Evolutionary conservation across 2,113 vertebrate genomes (phyloP), one percentile per base, ranked within the genome.

Genomic region (Fukomys damarensis): DNA sequence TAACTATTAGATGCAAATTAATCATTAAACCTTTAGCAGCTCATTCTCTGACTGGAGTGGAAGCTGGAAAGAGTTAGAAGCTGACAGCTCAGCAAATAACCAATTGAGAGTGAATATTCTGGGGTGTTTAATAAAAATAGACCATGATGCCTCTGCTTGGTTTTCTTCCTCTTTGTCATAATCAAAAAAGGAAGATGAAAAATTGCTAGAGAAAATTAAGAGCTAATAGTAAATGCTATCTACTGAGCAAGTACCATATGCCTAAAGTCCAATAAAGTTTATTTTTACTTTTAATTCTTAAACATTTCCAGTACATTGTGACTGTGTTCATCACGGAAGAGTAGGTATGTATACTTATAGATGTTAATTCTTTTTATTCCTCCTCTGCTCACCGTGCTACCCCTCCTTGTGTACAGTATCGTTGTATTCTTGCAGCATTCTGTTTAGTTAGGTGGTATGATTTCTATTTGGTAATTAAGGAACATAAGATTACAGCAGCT

Each of bases 1-100:
- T 98, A 97, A 97, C 93, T 82, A 74, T 96, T 92, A 86, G 79
- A 96, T 96, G 89, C 41, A 96, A 96, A 95, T 96, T 98, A 89
- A 97, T 95, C 94, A 86, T 94, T 95, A 94, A 96, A 89, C n/a
- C 96, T 91, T 94, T 93, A 95, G 65, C 79, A 91, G 70, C 43
- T 91, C 38, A 13, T 93, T 94, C 61, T 94, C 43, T 96, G 95
- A 96, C 91, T 96, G 74, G 82, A 94, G 61, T 95, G 83, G 66
- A 91, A 94, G 58, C 49, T 80, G 41, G 32, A 93, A 46, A 93
- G 77, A 97, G 94, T 96, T 97, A 54, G 54, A 72, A 85, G 58
- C 52, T 82, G 52, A 95, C 7, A 20, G 35, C 65, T 54, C 54
- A 68, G 93, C 70, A 96, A 97, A 93, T 43, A 87, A 70, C 17